Conservation (phyloP, 2,888 invertebrate species). For the Dryobota labecula region DNA sequence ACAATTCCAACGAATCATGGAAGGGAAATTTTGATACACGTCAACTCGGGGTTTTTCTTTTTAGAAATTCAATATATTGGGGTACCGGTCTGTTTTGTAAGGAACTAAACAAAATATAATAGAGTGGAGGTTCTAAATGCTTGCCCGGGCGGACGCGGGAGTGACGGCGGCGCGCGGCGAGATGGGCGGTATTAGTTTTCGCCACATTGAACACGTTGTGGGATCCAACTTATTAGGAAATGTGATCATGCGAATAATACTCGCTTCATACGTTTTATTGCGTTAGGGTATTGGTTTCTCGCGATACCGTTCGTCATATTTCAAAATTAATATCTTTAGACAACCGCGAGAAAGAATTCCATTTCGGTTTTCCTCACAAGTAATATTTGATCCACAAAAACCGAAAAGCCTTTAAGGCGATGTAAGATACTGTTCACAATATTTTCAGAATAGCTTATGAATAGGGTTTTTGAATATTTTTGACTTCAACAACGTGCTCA, state of each 20-base stretch:
- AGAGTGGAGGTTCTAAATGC: slow-evolving; percentile 76
- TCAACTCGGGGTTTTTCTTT: slow-evolving; percentile 46
- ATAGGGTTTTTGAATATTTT: slow-evolving; percentile 46
- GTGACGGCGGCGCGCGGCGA: slow-evolving; percentile 73
- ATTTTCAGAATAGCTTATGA: slow-evolving; percentile 33
- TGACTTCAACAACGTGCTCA: slow-evolving; percentile 34
- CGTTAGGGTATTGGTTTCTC: slow-evolving; percentile 81
- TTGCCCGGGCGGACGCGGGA: slow-evolving; percentile 76
- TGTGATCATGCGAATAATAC: slow-evolving; percentile 89
- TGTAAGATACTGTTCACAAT: slow-evolving; percentile 46
- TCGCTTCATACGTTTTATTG: slow-evolving; percentile 89
- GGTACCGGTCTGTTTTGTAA: slow-evolving; percentile 61
- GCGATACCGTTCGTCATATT: slow-evolving; percentile 79
- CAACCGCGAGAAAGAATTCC: slow-evolving; percentile 57
- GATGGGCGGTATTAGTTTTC: slow-evolving; percentile 84
- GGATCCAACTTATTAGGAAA: slow-evolving; percentile 90
- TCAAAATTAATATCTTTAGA: slow-evolving; percentile 70
- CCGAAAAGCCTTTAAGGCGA: slow-evolving; percentile 50
- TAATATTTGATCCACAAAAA: slow-evolving; percentile 52
- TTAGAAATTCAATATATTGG: slow-evolving; percentile 63
- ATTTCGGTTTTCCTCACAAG: slow-evolving; percentile 61
- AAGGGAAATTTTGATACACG: slow-evolving; percentile 54
- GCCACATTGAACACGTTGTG: slow-evolving; percentile 88
- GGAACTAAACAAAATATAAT: slow-evolving; percentile 75
- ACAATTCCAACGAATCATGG: slow-evolving; percentile 58